phyloP scores from a whole-genome alignment of 2,888 invertebrate species.

The Papilio gigon region DNA sequence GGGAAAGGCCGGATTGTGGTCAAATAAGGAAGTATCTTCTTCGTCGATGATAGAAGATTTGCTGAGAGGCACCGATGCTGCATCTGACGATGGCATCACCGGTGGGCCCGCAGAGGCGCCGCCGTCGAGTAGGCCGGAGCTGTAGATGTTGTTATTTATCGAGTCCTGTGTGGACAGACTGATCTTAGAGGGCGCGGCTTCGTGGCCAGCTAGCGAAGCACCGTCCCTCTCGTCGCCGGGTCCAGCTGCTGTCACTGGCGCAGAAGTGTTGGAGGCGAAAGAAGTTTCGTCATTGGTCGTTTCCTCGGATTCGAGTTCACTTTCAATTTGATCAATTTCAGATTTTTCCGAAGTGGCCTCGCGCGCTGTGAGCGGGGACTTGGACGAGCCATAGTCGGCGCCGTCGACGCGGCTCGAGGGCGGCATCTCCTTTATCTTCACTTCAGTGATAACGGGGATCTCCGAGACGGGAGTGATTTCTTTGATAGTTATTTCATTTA shows the following conservation, averaged over 20 bases:
- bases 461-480: slow-evolving; percentile 83
- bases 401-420: slow-evolving; percentile 70
- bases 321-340: slow-evolving; percentile 49
- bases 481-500: slow-evolving; percentile 80
- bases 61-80: slow-evolving; percentile 53
- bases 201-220: slow-evolving; percentile 51
- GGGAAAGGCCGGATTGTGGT: slow-evolving; percentile 77
- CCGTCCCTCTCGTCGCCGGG: slow-evolving; percentile 42
- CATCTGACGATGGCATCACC: slow-evolving; percentile 50
- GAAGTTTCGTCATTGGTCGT: slow-evolving; percentile 58
- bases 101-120: slow-evolving; percentile 60
- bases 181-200: slow-evolving; percentile 68
- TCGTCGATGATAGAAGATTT: slow-evolving; percentile 70
- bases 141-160: slow-evolving; percentile 63
- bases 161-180: slow-evolving; percentile 71
- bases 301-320: slow-evolving; percentile 58
- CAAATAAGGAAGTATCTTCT: slow-evolving; percentile 65
- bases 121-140: slow-evolving; percentile 59
- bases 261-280: slow-evolving; percentile 52
- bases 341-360: slow-evolving; percentile 71
- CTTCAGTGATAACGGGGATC: slow-evolving; percentile 73
- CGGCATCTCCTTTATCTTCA: slow-evolving; percentile 75
- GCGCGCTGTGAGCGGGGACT: slow-evolving; percentile 72
- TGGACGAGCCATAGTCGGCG: slow-evolving; percentile 71
- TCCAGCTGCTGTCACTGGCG: slow-evolving; percentile 48